Conservation (phyloP, 2,797 vertebrate species). For the Euthynnus affinis region DNA sequence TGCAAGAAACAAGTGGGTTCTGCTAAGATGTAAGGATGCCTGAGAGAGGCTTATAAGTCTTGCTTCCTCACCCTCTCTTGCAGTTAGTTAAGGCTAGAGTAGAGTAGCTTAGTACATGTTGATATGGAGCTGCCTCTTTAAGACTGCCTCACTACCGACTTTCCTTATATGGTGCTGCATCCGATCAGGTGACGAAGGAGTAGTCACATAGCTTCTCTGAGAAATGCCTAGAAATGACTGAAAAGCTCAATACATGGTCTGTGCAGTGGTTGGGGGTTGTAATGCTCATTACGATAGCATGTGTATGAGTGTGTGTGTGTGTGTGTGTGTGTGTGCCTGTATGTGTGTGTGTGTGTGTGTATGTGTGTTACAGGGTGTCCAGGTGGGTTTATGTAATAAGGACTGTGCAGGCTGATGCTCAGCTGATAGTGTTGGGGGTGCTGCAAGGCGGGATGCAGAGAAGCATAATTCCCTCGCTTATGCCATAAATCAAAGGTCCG, state of each 20-base stretch:
- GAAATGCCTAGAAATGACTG: conserved; percentile 87
- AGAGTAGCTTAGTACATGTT: conserved; percentile 57
- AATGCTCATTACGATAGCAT: conserved; percentile 50
- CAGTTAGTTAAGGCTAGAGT: conserved; percentile 73
- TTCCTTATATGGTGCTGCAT: conserved; percentile 85
- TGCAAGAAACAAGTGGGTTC: conserved; percentile 13
- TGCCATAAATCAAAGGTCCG: conserved; percentile 66
- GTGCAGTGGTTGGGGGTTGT: conserved; percentile 66
- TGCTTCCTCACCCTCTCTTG: conserved; percentile 63
- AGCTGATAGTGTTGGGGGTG: conserved; percentile 64
- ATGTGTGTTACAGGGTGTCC: conserved; percentile 61
- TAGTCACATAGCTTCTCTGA: conserved; percentile 82
- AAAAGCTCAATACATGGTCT: conserved; percentile 80
- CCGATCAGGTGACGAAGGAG: conserved; percentile 87
- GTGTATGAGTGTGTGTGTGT: conserved; percentile 27
- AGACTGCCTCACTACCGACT: conserved; percentile 83
- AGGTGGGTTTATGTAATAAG: conserved; percentile 83
- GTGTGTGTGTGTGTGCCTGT: conserved; percentile 37
- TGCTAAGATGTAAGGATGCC: conserved; percentile 39
- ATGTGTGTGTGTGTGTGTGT: conserved; percentile 34
- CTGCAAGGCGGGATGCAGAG: conserved; percentile 50
- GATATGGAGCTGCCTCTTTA: conserved; percentile 82
- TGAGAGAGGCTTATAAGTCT: conserved; percentile 55
- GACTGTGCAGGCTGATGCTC: conserved; percentile 69
- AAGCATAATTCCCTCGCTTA: conserved; percentile 52